Evolutionary conservation across 2,888 invertebrate species (phyloP), one percentile per base, ranked within the genome.

Genomic region (Rhimphoctona megacephalus): DNA sequence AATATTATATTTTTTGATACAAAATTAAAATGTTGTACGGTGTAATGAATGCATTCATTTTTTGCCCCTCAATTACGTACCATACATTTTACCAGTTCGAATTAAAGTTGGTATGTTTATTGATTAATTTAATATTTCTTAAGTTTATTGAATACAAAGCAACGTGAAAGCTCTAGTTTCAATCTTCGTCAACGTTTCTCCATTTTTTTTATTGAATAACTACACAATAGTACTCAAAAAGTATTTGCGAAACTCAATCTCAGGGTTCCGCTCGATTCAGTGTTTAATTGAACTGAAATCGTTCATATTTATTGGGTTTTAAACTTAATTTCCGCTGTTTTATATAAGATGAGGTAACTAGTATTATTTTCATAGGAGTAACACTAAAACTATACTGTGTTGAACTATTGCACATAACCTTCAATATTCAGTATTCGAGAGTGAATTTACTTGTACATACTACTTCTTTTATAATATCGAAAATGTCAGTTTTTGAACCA

Each of bases 1-100:
- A 61, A 46, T 61, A 82, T 22, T 49, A n/a, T n/a, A 46, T 8
- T 73, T 81, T 81, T 81, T 8, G 49, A 49, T 49, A 76, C 46
- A 49, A 76, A 70, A 80, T 30, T 0, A 30, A 61, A 61, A 61
- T 61, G 30, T 30, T 61, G 61, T 30, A 30, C 17, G 1, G 30
- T 70, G 49, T 19, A 49, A 30, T 7, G 46, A 22, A 14, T 19
- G 7, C 46, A 46, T 9, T 49, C 17, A 19, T 70, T 70, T 52
- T 33, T 70, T 33, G 46, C 49, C 30, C n/a, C 17, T 6, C 33
- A 19, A 70, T 70, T 49, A 30, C 25, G 30, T 33, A 33, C 17
- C 30, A 30, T 52, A 9, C 17, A 70, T 39, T 49, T 70, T n/a
- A 46, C 6, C n/a, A 19, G 70, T 49, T 19, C 49, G 0, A 49